phyloP scores from a whole-genome alignment of 2,888 invertebrate genomes.

The Chirona hameri region DNA sequence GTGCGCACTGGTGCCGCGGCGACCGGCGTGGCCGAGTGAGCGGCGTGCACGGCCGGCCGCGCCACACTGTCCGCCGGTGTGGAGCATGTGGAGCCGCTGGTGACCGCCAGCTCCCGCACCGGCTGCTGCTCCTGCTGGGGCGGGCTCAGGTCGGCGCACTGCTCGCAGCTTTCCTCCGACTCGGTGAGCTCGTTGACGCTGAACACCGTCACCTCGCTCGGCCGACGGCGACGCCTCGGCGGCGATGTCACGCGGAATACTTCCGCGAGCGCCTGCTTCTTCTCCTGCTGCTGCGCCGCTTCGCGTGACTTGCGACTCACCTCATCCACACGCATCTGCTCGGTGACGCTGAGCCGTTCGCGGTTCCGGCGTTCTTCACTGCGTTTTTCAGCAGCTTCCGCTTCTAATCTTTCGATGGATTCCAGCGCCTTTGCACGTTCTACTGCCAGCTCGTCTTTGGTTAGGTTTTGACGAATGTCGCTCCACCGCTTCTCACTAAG shows the following conservation, averaged over 20 bases:
- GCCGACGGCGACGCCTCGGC: conserved; percentile 42
- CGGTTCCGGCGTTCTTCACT: conserved; percentile 47
- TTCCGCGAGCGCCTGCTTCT: conserved; percentile 61
- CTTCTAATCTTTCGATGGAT: background rate
- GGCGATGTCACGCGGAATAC: conserved; percentile 45
- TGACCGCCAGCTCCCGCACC: background rate
- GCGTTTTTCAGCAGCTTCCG: too few species aligned
- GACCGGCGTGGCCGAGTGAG: conserved; percentile 6
- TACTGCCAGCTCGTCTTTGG: background rate
- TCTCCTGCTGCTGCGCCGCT: conserved; percentile 58
- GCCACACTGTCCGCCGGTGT: background rate
- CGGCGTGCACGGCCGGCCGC: background rate
- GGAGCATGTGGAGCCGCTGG: background rate
- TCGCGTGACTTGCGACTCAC: conserved; percentile 61
- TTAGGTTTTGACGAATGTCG: background rate
- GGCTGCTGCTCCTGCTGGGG: background rate
- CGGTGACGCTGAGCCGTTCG: conserved; percentile 57
- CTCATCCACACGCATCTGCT: conserved; percentile 59
- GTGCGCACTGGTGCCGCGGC: conserved; percentile 58
- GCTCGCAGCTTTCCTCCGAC: background rate
- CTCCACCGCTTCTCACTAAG: conserved; percentile 43
- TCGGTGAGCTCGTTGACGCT: conserved; percentile 43
- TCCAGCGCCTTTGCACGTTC: background rate
- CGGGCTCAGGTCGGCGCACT: background rate
- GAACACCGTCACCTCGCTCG: background rate